Percentiles rank a stretch among this genome's conserved stretches.
Evolutionary conservation across 37 sponge, comb jelly and placozoan genomes (phyloP).

Genomic region (Bolinopsis microptera): DNA sequence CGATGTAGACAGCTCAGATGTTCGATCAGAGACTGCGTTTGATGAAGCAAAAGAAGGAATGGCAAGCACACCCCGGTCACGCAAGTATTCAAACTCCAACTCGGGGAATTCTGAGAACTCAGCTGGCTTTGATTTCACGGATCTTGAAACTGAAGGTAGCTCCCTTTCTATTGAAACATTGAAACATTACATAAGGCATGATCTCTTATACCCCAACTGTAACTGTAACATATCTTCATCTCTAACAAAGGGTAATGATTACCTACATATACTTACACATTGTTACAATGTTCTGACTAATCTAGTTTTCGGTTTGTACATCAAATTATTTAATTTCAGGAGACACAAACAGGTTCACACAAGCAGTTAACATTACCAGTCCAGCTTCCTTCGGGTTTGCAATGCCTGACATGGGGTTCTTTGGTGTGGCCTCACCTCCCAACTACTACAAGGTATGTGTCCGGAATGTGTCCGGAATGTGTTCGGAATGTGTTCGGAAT

Average conservation of each 20-base stretch:
- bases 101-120: background rate
- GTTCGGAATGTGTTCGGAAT: too few species aligned
- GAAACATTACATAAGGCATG: too few species aligned
- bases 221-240: too few species aligned
- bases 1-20: background rate
- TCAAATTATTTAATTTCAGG: background rate
- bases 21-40: background rate
- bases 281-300: too few species aligned
- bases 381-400: conserved; percentile 56
- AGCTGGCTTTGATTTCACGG: conserved; percentile 45
- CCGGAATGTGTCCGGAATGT: too few species aligned
- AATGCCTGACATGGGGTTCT: conserved; percentile 63
- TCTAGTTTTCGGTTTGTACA: too few species aligned
- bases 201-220: too few species aligned
- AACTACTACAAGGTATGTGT: background rate
- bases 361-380: background rate
- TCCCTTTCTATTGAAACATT: background rate
- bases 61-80: background rate
- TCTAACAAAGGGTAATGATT: too few species aligned
- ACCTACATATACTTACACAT: too few species aligned
- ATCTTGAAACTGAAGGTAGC: background rate
- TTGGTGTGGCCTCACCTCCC: conserved; percentile 44
- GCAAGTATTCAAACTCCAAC: background rate
- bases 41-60: background rate
- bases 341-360: background rate